Base-by-base conservation (phyloP, 2,888 invertebrate species). In the Anoncus sp. region DNA sequence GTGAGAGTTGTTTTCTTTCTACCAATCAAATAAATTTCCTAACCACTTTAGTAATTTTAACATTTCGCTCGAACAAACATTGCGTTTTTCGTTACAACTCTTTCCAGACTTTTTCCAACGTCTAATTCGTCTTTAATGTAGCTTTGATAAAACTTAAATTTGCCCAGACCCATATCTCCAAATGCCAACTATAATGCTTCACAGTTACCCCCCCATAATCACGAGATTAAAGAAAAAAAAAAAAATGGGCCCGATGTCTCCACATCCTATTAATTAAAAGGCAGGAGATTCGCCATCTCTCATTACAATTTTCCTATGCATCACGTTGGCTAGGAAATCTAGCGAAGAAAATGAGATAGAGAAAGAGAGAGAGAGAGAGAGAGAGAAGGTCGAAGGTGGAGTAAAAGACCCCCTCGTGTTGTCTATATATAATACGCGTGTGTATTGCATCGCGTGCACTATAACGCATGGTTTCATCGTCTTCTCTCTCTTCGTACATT, bases 391-490 rank as follows among this genome's bases (percentile, higher is more conserved):
- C 70, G 77, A 75, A 76, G 73, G 71, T 72, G 71, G 73, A 69
- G 62, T 53, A 77, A 45, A 65, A 66, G 63, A 79, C 31, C 22
- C 51, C n/a, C 35, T 22, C n/a, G 57, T 49, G 49, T 57, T n/a
- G 47, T 72, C 45, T 59, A 24, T 22, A 43, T 27, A 43, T 27
- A 10, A 45, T 22, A 55, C 35, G 27, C 55, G 40, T 38, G 66
- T 71, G 45, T 72, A 43, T 65, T 70, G 60, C 78, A 69, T 75
- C 71, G 78, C 75, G 78, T 66, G 63, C 78, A 59, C 53, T 20
- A 65, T 59, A 69, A 77, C 77, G 66, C 75, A 71, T 59, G 40
- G 59, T 70, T 67, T 70, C 71, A 51, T 76, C 51, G 49, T 70
- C 22, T 40, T 66, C 47, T 69, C 40, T 53, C 40, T 20, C 16